Evolutionary conservation across 2,797 vertebrate genomes (phyloP).

Genomic region (Clarias fuscus): DNA sequence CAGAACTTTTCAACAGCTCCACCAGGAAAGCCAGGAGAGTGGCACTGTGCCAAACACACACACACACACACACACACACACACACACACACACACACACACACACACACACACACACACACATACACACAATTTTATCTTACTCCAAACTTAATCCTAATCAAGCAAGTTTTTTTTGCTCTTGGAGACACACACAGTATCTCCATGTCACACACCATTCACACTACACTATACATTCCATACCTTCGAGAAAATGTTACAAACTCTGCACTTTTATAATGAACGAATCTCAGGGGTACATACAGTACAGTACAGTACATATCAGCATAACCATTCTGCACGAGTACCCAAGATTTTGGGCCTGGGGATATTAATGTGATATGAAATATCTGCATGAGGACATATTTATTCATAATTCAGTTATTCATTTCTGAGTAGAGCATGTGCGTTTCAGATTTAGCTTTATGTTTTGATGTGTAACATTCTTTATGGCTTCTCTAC

Average conservation of each 20-base stretch:
- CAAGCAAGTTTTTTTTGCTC: neutral
- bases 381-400: neutral
- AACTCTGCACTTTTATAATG: neutral
- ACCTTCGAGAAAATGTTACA: neutral
- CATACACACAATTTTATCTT: neutral
- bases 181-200: neutral
- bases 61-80: neutral
- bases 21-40: conserved; percentile 93
- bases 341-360: too few species aligned
- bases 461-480: neutral
- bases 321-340: neutral
- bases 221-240: neutral
- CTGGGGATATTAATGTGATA: neutral
- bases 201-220: neutral
- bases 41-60: conserved; percentile 62
- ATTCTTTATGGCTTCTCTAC: neutral
- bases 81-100: conserved; percentile 16
- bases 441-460: neutral
- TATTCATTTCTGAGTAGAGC: neutral
- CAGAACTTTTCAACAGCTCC: conserved; percentile 95
- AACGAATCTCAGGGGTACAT: neutral
- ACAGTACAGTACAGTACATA: neutral
- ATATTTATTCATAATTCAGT: too few species aligned
- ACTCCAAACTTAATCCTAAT: neutral
- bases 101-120: neutral